Base-by-base conservation (phyloP, 1,140 invertebrate genomes). In the Papilio aristodemus region DNA sequence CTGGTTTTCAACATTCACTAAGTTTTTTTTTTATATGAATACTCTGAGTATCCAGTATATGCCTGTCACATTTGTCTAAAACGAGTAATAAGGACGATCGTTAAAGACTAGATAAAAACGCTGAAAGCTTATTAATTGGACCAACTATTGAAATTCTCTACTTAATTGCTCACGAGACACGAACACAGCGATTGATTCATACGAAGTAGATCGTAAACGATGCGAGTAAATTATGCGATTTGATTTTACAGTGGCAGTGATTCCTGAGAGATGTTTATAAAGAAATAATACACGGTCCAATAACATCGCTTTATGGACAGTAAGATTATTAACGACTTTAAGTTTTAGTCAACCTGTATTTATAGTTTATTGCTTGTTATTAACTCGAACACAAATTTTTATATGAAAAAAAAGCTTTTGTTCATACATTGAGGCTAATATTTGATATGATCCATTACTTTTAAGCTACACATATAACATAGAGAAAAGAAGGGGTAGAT, bases 121-220 rank as follows among this genome's bases (percentile, higher is more conserved):
- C 11, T 39, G 19, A 14, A 22, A 59, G 27, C 32, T 72, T 39
- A 19, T 64, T n/a, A 76, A 66, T 77, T 79, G 41, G 13, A 70
- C 72, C 75, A 74, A 11, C 57, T 17, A 71, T 11, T 22, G 10
- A 70, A 74, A 68, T 69, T 43, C 71, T 73, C 69, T 71, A 78
- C 59, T 84, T 83, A 86, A 84, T 84, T 81, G 76, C 74, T 80
- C 77, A 76, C 77, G 76, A 79, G 75, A 70, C 78, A 74, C 69
- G 74, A 78, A 74, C 66, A 57, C 71, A 62, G 57, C 74, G 78
- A 84, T 86, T 83, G 82, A 86, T 86, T 84, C 79, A 75, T 74
- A 77, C 66, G 78, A 76, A 79, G 70, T 57, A 58, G 72, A 69
- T 78, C 80, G 70, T 83, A 81, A 85, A 81, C 36, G 59, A 54